Conservation (phyloP, 2,797 vertebrate species). For the Bovichtus diacanthus region DNA sequence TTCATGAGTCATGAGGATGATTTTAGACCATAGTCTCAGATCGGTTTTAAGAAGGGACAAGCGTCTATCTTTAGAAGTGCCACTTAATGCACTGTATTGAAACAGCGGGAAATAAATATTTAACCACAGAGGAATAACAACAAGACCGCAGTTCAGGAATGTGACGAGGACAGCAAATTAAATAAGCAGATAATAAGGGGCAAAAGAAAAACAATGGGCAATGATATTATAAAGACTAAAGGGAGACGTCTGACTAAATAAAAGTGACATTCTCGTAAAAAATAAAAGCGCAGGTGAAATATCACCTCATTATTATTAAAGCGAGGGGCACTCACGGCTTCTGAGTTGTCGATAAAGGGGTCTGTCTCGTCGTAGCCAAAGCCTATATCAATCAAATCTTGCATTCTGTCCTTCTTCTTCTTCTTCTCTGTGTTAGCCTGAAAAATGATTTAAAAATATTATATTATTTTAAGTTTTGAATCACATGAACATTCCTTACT, state of each 20-base stretch:
- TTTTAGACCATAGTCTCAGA: constrained; percentile 48
- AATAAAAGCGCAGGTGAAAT: not conserved
- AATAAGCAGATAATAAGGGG: constrained; percentile 26
- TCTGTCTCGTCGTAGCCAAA: constrained; percentile 98
- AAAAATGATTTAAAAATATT: constrained; percentile 17
- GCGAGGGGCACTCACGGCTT: constrained; percentile 90
- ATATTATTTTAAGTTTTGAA: constrained; percentile 4
- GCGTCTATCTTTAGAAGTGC: constrained; percentile 53
- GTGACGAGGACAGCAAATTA: constrained; percentile 28
- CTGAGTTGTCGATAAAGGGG: constrained; percentile 98
- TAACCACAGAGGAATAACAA: constrained; percentile 40
- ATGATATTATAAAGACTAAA: constrained; percentile 14
- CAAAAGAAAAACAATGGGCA: not conserved
- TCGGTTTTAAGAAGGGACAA: constrained; percentile 39
- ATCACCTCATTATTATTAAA: constrained; percentile 10
- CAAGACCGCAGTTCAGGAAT: constrained; percentile 26
- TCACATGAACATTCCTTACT: not conserved
- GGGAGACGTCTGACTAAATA: constrained; percentile 9
- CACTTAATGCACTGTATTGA: constrained; percentile 29
- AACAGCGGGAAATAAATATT: constrained; percentile 57
- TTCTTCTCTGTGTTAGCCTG: constrained; percentile 84
- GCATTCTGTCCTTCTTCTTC: constrained; percentile 93
- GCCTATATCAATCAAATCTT: constrained; percentile 97
- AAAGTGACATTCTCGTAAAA: constrained; percentile 7
- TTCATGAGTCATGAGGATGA: constrained; percentile 51